A percentile compares a stretch with the other conserved stretches of the same genome.
Conservation (phyloP, 2,113 vertebrate species). For the Apeltes quadracus region DNA sequence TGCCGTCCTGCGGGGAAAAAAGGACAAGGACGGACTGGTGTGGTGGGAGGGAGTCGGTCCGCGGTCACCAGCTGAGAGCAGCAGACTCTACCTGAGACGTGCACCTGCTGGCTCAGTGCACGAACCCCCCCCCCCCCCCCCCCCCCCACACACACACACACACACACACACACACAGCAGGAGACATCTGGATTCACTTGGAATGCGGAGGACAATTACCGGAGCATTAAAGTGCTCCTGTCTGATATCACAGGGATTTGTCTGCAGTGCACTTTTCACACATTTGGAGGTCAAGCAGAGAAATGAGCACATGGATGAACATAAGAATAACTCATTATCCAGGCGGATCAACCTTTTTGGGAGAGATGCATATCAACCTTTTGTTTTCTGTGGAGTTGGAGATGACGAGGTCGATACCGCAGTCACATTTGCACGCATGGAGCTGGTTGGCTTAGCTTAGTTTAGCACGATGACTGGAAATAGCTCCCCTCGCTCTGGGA, state of each 20-base stretch:
- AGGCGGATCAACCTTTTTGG: background rate
- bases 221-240: conserved; percentile 41
- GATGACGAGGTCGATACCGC: background rate
- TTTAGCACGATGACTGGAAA: background rate
- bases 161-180: background rate
- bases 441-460: background rate
- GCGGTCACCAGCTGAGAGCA: conserved; percentile 45
- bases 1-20: conserved; percentile 53
- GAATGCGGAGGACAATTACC: conserved; percentile 43
- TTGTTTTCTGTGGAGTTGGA: background rate
- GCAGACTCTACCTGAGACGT: conserved; percentile 61
- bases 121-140: conserved; percentile 27
- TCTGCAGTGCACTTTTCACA: conserved; percentile 28
- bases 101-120: conserved; percentile 67
- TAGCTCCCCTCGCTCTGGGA: background rate
- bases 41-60: background rate
- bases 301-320: background rate
- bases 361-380: background rate
- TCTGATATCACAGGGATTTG: conserved; percentile 44
- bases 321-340: background rate
- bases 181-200: conserved; percentile 46
- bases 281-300: conserved; percentile 42
- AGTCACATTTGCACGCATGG: background rate
- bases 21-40: conserved; percentile 25
- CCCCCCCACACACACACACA: no score